Conservation (phyloP, 2,113 vertebrate species). For the Ctenodactylus gundi region DNA sequence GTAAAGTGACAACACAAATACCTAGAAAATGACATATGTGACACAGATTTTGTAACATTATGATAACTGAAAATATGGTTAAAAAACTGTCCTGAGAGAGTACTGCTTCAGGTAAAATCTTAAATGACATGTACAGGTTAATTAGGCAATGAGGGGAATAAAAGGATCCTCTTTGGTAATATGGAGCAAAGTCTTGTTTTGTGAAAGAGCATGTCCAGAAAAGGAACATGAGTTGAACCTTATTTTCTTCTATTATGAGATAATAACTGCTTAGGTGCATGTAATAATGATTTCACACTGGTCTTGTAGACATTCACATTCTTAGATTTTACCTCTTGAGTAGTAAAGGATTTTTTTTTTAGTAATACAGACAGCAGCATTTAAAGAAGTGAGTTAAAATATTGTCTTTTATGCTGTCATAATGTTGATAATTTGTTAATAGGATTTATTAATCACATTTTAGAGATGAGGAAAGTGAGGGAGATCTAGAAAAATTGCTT, state of each 20-base stretch:
- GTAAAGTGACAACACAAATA: not conserved
- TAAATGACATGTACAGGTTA: not conserved
- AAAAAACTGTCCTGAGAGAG: not conserved
- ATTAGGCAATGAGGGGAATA: not conserved
- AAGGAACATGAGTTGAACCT: not conserved
- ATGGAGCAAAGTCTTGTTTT: not conserved
- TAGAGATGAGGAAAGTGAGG: not conserved
- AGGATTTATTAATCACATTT: not conserved
- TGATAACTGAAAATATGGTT: not conserved
- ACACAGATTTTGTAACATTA: not conserved
- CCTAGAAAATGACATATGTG: not conserved
- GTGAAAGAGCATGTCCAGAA: not conserved
- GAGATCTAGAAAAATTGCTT: not conserved
- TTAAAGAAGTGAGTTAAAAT: slow-evolving; percentile 11
- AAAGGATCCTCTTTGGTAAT: not conserved
- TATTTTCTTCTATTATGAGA: not conserved
- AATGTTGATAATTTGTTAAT: not conserved
- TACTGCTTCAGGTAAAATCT: not conserved
- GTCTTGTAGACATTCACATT: not conserved
- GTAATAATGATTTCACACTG: not conserved
- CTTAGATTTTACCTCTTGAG: not conserved
- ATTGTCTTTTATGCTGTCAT: not conserved
- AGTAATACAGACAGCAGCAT: not conserved
- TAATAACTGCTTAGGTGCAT: not conserved
- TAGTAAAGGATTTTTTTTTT: not conserved